Conservation (phyloP, 2,797 vertebrate species). For the Peromyscus attwateri region DNA sequence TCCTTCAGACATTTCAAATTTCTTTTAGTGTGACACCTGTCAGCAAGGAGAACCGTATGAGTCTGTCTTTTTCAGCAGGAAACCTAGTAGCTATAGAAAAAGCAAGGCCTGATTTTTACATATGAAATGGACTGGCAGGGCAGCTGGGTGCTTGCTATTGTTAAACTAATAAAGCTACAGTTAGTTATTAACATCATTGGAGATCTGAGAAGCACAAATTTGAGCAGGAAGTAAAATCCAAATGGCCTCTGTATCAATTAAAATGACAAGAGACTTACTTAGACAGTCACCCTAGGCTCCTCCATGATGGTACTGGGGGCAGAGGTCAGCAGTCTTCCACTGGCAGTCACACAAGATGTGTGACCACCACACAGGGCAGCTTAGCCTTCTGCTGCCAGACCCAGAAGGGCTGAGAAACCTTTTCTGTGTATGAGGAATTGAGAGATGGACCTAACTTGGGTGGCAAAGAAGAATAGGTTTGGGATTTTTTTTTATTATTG, state of each 20-base stretch:
- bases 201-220: background rate
- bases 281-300: background rate
- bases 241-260: too few relatives aligned
- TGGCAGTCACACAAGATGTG: background rate
- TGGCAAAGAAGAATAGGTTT: background rate
- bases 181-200: background rate
- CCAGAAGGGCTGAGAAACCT: background rate
- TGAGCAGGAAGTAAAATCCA: background rate
- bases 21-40: background rate
- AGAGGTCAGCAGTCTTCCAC: background rate
- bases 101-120: background rate
- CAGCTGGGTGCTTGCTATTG: background rate
- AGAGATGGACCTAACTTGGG: background rate
- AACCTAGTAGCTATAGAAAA: background rate
- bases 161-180: background rate
- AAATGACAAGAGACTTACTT: background rate
- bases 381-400: background rate
- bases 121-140: background rate
- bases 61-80: background rate
- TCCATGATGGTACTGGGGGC: too few relatives aligned
- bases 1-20: background rate
- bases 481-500: too few relatives aligned
- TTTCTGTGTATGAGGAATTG: background rate
- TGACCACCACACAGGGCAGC: background rate
- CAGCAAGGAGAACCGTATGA: background rate